Evolutionary conservation across 2,888 invertebrate genomes (phyloP), one percentile per base, ranked within the genome.

Genomic region (Panopea generosa): DNA sequence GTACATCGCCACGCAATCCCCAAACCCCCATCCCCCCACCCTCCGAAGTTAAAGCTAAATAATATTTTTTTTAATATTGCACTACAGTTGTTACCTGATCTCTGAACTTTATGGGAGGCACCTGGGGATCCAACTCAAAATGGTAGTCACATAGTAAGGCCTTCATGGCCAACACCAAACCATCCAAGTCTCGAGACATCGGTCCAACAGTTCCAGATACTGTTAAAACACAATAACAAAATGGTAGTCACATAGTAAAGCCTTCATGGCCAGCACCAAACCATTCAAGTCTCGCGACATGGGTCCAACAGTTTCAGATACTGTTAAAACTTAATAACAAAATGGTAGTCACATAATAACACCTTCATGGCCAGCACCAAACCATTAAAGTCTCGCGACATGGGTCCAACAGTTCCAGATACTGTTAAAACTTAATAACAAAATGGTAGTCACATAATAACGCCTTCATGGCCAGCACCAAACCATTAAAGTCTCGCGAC

Each of bases 201-300:
- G 93, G 90, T 2, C 93, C 93, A n/a, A 87, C 73, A 2, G 86
- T 84, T 2, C 89, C 81, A 3, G 62, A 72, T 33, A 92, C 92
- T 89, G 78, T 18, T 65, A 69, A 52, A 40, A 9, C 24, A 62
- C 14, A 14, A 40, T 40, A 33, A 33, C 33, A 47, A 87, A 89
- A 77, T 91, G 86, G 7, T 76, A 62, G 18, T 88, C 88, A 56
- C 85, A 86, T 18, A 91, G 81, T 6, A 89, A 43, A 18, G 87
- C 82, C 59, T 82, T 85, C 84, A 88, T 86, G 7, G 78, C 77
- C 16, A 78, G 20, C 22, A 89, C 87, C 27, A 92, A 82, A 14
- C 88, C 86, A 26, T 89, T 84, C 24, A 91, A 89, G 77, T 90
- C 90, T 49, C 86, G 74, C 2, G 90, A 88, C 86, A 93, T 82